Evolutionary conservation across 2,797 vertebrate genomes (phyloP).

Genomic region (Schizopygopsis malacanthus): DNA sequence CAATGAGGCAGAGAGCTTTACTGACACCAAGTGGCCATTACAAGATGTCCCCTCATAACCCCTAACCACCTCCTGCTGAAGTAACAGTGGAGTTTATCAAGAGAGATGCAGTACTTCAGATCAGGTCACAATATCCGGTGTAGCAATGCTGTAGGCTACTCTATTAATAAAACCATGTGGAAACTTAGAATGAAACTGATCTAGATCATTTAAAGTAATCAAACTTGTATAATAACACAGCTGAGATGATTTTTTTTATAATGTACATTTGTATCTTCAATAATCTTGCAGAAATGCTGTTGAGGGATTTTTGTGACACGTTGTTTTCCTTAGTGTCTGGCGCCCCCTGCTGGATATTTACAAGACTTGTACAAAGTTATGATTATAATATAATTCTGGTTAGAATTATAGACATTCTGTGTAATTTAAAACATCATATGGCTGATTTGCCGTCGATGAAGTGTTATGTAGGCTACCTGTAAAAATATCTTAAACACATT

Average conservation of each 20-base stretch:
- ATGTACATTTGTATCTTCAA: not conserved
- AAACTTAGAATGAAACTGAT: not conserved
- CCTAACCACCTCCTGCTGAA: not conserved
- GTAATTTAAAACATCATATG: not conserved
- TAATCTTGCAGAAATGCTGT: slow-evolving; percentile 6
- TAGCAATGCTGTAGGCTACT: not conserved
- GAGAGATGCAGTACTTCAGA: not conserved
- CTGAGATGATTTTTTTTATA: not conserved
- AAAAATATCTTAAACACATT: no score
- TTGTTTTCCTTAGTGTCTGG: slow-evolving; percentile 59
- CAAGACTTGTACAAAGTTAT: not conserved
- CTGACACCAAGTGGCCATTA: slow-evolving; percentile 66
- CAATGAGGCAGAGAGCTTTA: slow-evolving; percentile 54
- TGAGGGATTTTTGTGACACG: not conserved
- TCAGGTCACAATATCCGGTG: not conserved
- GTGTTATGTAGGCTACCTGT: not conserved
- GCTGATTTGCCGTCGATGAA: not conserved
- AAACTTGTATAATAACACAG: not conserved
- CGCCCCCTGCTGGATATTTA: slow-evolving; percentile 59
- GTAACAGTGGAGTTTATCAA: not conserved
- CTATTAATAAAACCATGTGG: not conserved
- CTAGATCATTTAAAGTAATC: not conserved
- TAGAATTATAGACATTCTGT: not conserved
- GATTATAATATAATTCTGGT: not conserved
- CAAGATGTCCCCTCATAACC: not conserved